Evolutionary conservation across 2,797 vertebrate species (phyloP), one percentile per base, ranked within the genome.

Genomic region (Myotis myotis): DNA sequence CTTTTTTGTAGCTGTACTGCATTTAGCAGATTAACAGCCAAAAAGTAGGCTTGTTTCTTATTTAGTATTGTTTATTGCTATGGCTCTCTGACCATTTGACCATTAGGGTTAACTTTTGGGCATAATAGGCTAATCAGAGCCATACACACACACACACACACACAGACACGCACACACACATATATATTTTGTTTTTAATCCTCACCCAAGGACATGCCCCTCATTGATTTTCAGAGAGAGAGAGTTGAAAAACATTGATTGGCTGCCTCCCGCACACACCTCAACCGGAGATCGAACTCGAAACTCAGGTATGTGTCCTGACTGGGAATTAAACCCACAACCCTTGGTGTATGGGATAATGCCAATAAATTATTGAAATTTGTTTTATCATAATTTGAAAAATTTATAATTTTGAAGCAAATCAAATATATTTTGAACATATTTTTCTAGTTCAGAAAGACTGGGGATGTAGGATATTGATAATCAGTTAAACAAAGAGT

Each of bases 291-390:
- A 33, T 33, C 0, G 17, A 68, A 36, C 64, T 33, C 8, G 4
- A 33, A 33, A 68, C 17, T 9, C 28, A 62, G 28, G 25, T 30
- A 62, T 62, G 28, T 62, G 12, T 62, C 60, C 60, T 62, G 60
- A 62, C 11, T 2, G 28, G 60, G 28, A 62, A 62, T 62, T 62
- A 12, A 62, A 62, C 28, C 60, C 60, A 60, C 11, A 60, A 60
- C 25, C 25, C 11, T 62, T 62, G 60, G 28, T 62, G 28, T 62
- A 30, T 62, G 60, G 60, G 28, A 15, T 60, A 60, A 60, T 60
- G 57, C 57, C 57, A 33, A 66, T 76, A 64, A 90, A 55, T 96
- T 75, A 70, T 51, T 74, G 33, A 84, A 88, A 70, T 92, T 90
- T 87, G 22, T 92, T 88, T 66, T 72, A 19, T 44, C 22, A 66